phyloP scores from a whole-genome alignment of 2,113 vertebrate genomes.

The Macrotus californicus region DNA sequence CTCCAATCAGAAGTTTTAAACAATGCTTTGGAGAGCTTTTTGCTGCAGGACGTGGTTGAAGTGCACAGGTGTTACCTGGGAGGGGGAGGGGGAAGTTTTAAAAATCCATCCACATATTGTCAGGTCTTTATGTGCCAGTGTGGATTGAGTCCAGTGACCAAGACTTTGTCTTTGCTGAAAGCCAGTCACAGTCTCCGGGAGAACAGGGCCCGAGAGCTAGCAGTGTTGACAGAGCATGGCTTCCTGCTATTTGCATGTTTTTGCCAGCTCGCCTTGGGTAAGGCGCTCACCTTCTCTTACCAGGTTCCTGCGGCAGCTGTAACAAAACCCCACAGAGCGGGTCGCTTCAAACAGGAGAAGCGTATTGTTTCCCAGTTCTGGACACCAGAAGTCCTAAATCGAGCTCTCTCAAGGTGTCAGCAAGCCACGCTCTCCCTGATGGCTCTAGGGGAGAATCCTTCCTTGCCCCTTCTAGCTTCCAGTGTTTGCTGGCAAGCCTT shows the following conservation, averaged over 20 bases:
- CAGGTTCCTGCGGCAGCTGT: neutral
- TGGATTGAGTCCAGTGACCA: neutral
- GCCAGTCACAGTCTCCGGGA: accelerated
- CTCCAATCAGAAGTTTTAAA: neutral
- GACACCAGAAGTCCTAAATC: neutral
- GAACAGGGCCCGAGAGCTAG: neutral
- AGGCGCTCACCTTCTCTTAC: neutral
- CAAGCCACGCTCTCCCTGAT: neutral
- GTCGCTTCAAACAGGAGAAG: too few relatives aligned
- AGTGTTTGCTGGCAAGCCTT: neutral
- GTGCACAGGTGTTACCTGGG: neutral
- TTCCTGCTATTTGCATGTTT: neutral
- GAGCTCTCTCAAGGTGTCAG: neutral
- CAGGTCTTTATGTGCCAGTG: neutral
- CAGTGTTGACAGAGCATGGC: neutral
- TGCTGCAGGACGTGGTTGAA: neutral
- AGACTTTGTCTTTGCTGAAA: neutral
- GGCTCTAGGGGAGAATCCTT: too few relatives aligned
- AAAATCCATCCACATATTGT: accelerated
- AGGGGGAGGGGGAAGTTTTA: neutral
- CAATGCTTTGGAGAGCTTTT: neutral
- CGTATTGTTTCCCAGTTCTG: neutral
- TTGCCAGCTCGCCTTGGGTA: neutral
- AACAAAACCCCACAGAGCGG: neutral
- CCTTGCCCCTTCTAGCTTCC: neutral